Base-by-base conservation (phyloP, 2,113 vertebrate species). In the Onychostoma macrolepis region DNA sequence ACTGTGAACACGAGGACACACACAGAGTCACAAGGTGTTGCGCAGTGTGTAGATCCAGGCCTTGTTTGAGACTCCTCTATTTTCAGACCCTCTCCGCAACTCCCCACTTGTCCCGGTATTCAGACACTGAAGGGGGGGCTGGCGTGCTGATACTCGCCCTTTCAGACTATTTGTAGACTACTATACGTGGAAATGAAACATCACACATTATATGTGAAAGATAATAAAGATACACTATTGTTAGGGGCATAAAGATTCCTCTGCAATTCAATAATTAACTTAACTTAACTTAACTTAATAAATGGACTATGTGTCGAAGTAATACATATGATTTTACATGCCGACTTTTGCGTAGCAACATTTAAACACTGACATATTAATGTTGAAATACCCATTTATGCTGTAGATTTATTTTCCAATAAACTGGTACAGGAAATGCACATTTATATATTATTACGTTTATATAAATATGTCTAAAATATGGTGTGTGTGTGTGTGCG, bases 11-110 rank as follows among this genome's bases (percentile, higher is more conserved):
- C 21, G 45, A 17, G n/a, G 26, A 9, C 56, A 77, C 48, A 80
- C 17, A 74, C 13, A 17, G 19, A 86, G 56, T 84, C 48, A 83
- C n/a, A 63, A 30, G 56, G 56, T 58, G 56, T n/a, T 83, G 33
- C n/a, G 11, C 69, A 72, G 80, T 79, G 12, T 43, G 71, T 53
- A 33, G 21, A 30, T 36, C 43, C 78, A 65, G 87, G 24, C 50
- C 48, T 80, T 50, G 7, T 63, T 43, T 50, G 41, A 78, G n/a
- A 53, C 4, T 13, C 19, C 26, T 67, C 84, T 79, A 83, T 85
- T 86, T 88, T 48, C 79, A 78, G 79, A 36, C 17, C 13, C 56
- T 67, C 30, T 33, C 38, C 19, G 1, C 9, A 4, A 48, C 30
- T 12, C 30, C 21, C 82, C 48, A 33, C 45, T 50, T 26, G 21